Evolutionary conservation across 2,888 invertebrate genomes (phyloP), one percentile per base, ranked within the genome.

Genomic region (Ophion obscuratus): DNA sequence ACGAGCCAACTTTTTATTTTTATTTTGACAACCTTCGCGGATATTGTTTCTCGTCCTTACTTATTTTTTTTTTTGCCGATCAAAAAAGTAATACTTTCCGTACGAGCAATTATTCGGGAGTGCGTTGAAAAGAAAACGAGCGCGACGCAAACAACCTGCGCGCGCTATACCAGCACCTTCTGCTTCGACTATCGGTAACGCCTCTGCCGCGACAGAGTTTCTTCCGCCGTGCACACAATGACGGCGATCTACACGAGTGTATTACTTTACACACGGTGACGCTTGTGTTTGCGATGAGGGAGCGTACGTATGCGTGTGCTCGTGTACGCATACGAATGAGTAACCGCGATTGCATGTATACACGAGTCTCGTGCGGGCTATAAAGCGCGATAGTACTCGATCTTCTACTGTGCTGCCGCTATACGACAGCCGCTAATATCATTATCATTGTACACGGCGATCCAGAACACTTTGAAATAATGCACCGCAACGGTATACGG

Each of bases 251-350:
- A 81, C 78, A 84, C 81, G 71, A 53, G 31, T 59, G 62, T 67
- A 67, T 61, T 53, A 61, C 66, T 47, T 75, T 70, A 40, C n/a
- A 31, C 40, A 76, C 71, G 36, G n/a, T 44, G 59, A 77, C 68
- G 24, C 71, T 57, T 73, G 73, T 68, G 73, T 82, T 66, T 74
- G 53, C 67, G 77, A 74, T 57, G 36, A 74, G 20, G n/a, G 20
- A 47, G 10, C 9, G n/a, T 76, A 57, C 53, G 71, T 73, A 44
- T 17, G 20, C 57, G 36, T 67, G 44, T 86, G 84, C 73, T 77
- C 81, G 80, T 83, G 77, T 79, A 64, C 67, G 81, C 85, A 80
- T 73, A 86, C 87, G 83, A 86, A 87, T 85, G 85, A 87, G 47
- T 79, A 68, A 67, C 67, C 67, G 68, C 82, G 84, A 64, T 64